Evolutionary conservation across 2,888 invertebrate species (phyloP).

Genomic region (Macrophya alboannulata): DNA sequence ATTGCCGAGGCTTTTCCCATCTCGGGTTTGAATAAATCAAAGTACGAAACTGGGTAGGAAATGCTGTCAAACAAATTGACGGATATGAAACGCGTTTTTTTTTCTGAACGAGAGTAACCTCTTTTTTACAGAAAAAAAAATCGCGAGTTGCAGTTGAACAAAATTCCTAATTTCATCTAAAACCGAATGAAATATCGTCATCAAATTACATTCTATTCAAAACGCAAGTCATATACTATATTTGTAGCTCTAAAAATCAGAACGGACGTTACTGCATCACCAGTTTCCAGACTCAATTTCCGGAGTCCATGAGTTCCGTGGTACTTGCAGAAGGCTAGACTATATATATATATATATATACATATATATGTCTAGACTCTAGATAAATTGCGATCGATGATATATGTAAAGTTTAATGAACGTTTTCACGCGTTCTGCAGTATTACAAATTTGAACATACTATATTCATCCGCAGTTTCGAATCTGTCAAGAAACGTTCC

Average conservation of each 20-base stretch:
- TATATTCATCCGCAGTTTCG: not conserved
- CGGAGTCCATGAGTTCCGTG: constrained; percentile 21
- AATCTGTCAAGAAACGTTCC: not conserved
- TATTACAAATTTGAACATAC: not conserved
- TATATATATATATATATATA: not conserved
- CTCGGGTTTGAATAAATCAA: not conserved
- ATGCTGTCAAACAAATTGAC: not conserved
- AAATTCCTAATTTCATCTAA: not conserved
- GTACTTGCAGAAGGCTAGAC: not conserved
- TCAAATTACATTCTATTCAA: not conserved
- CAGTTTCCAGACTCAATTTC: constrained; percentile 53
- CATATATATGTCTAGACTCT: not conserved
- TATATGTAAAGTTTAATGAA: constrained; percentile 27
- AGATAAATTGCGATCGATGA: constrained; percentile 42
- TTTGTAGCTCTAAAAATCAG: not conserved
- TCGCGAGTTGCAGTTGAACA: not conserved
- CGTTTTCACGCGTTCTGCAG: constrained; percentile 11
- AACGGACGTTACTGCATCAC: constrained; percentile 23
- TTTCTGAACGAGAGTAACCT: not conserved
- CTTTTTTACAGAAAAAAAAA: not conserved
- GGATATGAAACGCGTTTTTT: not conserved
- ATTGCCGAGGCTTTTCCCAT: not conserved
- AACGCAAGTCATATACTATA: not conserved
- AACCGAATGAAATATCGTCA: not conserved
- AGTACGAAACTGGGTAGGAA: constrained; percentile 2